Base-by-base conservation (phyloP, 2,113 vertebrate genomes). In the Balaenoptera acutorostrata region DNA sequence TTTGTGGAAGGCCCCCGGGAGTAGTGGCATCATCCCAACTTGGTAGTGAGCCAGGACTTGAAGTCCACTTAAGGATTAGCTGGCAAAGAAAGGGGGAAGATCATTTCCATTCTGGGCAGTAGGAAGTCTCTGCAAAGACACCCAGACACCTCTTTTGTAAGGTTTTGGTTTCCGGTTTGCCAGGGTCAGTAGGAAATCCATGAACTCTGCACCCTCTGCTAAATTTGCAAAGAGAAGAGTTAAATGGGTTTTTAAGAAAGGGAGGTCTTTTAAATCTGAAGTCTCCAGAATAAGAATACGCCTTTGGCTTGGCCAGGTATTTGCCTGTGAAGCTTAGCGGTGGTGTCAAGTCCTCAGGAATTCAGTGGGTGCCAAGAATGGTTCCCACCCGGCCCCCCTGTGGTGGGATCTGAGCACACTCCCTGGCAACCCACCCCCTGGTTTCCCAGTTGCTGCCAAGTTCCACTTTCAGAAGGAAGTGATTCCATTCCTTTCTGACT, bases 361-460 rank as follows among this genome's bases (percentile, higher is more conserved):
- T 97, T 97, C 92, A 74, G 4, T 29, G 55, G 77, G 82, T 81
- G 20, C 93, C 49, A 87, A 36, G 92, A 85, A 61, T 81, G 74
- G 84, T 21, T 66, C 96, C 84, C 95, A 57, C 95, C 94, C n/a
- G 0, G 21, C 25, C 72, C 52, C 39, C 77, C 86, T 33, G 52
- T 33, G 9, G 95, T 83, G 59, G 68, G 64, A 69, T 95, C 69
- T 77, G 27, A 94, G 96, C 55, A 57, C 57, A 94, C 93, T 92
- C 92, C 83, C 39, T 95, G 85, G 92, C 77, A 96, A 59, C 93
- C 82, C 89, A 97, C 97, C 95, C 92, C 78, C 97, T 93, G 95
- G 20, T 23, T 97, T 96, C 52, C 29, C 74, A 25, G n/a, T 36
- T 52, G 57, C 82, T 82, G 93, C 96, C 95, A 94, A 57, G 55